phyloP scores from a whole-genome alignment of 2,888 invertebrate species.

The Xanthia togata region DNA sequence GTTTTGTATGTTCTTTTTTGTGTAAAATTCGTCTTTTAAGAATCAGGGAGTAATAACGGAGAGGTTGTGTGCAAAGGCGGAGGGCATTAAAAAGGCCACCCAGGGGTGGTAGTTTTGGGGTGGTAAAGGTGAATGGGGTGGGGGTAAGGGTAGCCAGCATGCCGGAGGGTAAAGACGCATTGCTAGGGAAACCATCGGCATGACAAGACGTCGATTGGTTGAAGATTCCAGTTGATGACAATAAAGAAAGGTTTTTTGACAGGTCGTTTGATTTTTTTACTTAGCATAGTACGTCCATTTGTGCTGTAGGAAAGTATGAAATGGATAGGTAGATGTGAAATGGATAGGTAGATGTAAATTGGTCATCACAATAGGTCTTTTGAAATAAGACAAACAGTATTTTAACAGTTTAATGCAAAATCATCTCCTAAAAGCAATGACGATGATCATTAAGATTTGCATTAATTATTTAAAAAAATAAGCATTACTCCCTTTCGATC shows the following conservation, averaged over 20 bases:
- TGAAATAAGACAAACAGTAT: neutral
- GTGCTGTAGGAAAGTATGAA: neutral
- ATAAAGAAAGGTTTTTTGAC: neutral
- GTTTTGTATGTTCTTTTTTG: conserved; percentile 58
- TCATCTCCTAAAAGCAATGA: neutral
- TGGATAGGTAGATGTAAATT: neutral
- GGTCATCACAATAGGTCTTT: too few species aligned
- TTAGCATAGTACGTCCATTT: neutral
- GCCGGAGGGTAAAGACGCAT: conserved; percentile 80
- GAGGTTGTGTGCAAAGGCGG: conserved; percentile 75
- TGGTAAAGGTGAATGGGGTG: conserved; percentile 64
- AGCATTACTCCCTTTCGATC: too few species aligned
- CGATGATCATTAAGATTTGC: neutral
- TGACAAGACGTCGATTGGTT: conserved; percentile 66
- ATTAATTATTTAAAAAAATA: neutral
- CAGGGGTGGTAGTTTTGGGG: conserved; percentile 67
- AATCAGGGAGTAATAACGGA: conserved; percentile 74
- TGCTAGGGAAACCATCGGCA: conserved; percentile 68
- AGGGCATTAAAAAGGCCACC: conserved; percentile 84
- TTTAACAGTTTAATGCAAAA: neutral
- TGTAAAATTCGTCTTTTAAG: conserved; percentile 81
- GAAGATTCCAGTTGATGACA: neutral
- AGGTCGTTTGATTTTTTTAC: neutral
- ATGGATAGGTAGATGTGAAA: neutral
- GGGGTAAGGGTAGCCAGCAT: conserved; percentile 73